These are phyloP conservation scores for Mactromeris polynyma DNA, from an alignment of 2,888 invertebrate species.

Conservation along the genomic window DNA sequence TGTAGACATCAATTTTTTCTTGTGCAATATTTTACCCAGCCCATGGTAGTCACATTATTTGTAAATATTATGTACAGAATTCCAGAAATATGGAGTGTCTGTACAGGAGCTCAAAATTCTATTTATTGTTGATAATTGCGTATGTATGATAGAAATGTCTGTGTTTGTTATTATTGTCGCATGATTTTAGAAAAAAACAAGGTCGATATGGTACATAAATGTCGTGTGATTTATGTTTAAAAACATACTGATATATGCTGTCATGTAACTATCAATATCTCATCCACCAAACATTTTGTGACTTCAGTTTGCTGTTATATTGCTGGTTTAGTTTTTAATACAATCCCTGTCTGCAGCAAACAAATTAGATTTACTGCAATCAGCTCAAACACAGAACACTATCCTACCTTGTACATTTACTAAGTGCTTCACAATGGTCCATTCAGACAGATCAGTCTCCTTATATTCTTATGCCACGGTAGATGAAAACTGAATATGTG, in stretches of 20 bases:
- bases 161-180: conserved; percentile 9
- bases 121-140: conserved; percentile 39
- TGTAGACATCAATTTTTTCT: conserved; percentile 11
- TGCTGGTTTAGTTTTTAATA: too few relatives aligned
- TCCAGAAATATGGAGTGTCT: conserved; percentile 4
- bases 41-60: conserved; percentile 61
- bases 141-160: conserved; percentile 4
- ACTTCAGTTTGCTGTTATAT: too few relatives aligned
- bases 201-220: not conserved
- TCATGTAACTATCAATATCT: not conserved
- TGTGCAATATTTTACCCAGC: conserved; percentile 56
- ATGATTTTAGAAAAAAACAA: not conserved
- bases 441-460: too few relatives aligned
- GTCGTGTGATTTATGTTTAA: not conserved
- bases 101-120: conserved; percentile 9
- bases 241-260: not conserved
- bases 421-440: too few relatives aligned
- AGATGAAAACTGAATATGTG: too few relatives aligned
- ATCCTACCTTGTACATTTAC: too few relatives aligned
- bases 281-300: not conserved
- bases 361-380: too few relatives aligned
- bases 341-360: too few relatives aligned
- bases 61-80: conserved; percentile 52
- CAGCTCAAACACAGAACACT: too few relatives aligned
- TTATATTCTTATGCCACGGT: too few relatives aligned